Conservation (phyloP, 2,797 vertebrate genomes). For the Simalia tracyae region DNA sequence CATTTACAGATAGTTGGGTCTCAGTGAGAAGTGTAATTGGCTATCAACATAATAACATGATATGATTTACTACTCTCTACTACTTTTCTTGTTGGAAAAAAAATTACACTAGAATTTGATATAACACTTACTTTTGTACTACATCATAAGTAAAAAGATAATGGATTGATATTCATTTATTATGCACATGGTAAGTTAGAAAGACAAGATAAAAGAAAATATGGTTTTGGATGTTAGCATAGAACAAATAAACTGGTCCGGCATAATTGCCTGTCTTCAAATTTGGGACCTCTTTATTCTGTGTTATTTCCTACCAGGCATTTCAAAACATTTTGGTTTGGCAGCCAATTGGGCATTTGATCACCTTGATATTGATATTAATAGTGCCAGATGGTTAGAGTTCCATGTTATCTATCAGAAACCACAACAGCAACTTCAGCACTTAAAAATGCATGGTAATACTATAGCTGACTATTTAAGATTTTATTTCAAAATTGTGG, state of each 20-base stretch:
- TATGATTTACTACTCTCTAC: slow-evolving; percentile 35
- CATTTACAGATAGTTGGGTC: slow-evolving; percentile 16
- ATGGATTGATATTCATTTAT: background rate
- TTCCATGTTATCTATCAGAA: slow-evolving; percentile 3
- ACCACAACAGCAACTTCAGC: background rate
- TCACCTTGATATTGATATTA: slow-evolving; percentile 23
- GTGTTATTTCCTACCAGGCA: slow-evolving; percentile 13
- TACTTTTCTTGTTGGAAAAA: slow-evolving; percentile 20
- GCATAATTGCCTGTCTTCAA: slow-evolving; percentile 13
- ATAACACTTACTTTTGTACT: background rate
- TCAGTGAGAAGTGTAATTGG: background rate
- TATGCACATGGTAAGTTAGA: slow-evolving; percentile 22
- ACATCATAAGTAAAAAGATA: slow-evolving; percentile 42
- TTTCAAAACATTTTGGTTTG: slow-evolving; percentile 3
- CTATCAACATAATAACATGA: background rate
- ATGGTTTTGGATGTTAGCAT: background rate
- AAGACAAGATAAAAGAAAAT: background rate
- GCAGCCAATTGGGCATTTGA: slow-evolving; percentile 1
- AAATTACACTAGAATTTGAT: background rate
- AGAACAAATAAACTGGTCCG: background rate
- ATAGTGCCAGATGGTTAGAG: background rate
- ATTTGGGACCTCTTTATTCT: background rate
- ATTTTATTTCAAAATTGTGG: background rate
- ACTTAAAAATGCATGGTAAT: slow-evolving; percentile 14
- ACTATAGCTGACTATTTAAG: too few species aligned